phyloP scores from a whole-genome alignment of 1,140 invertebrate genomes.

The Drosophila littoralis region DNA sequence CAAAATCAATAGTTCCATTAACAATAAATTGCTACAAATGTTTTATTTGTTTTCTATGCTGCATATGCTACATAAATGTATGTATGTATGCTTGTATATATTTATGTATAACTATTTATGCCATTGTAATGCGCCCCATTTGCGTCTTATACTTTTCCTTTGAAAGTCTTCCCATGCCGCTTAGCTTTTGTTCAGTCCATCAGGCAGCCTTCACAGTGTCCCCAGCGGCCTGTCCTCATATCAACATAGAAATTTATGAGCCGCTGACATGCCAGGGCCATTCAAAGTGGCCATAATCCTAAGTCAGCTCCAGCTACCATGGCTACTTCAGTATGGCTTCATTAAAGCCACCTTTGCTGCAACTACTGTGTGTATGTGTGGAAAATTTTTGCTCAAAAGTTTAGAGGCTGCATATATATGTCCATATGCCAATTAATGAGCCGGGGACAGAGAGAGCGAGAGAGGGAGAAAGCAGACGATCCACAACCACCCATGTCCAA shows the following conservation, averaged over 20 bases:
- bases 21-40: slow-evolving; percentile 20
- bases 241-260: slow-evolving; percentile 65
- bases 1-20: slow-evolving; percentile 17
- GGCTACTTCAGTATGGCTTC: slow-evolving; percentile 59
- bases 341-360: slow-evolving; percentile 59
- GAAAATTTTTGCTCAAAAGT: slow-evolving; percentile 37
- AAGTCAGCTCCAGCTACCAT: slow-evolving; percentile 27
- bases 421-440: slow-evolving; percentile 74
- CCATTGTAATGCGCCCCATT: slow-evolving; percentile 14
- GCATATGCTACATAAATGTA: neutral
- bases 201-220: slow-evolving; percentile 35
- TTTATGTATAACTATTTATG: slow-evolving; percentile 2
- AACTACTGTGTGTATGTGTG: slow-evolving; percentile 23
- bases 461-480: neutral
- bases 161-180: slow-evolving; percentile 40
- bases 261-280: slow-evolving; percentile 72
- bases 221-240: slow-evolving; percentile 39
- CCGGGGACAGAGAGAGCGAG: neutral
- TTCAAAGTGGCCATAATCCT: slow-evolving; percentile 68
- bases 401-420: slow-evolving; percentile 70
- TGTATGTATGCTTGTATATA: neutral
- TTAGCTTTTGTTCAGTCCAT: slow-evolving; percentile 30
- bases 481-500: too few species aligned
- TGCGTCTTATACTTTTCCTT: slow-evolving; percentile 4
- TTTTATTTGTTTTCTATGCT: slow-evolving; percentile 15